Percentiles rank a stretch among this genome's conserved stretches.
Evolutionary conservation across 1,140 invertebrate species (phyloP).

Genomic region (Colletes latitarsis): DNA sequence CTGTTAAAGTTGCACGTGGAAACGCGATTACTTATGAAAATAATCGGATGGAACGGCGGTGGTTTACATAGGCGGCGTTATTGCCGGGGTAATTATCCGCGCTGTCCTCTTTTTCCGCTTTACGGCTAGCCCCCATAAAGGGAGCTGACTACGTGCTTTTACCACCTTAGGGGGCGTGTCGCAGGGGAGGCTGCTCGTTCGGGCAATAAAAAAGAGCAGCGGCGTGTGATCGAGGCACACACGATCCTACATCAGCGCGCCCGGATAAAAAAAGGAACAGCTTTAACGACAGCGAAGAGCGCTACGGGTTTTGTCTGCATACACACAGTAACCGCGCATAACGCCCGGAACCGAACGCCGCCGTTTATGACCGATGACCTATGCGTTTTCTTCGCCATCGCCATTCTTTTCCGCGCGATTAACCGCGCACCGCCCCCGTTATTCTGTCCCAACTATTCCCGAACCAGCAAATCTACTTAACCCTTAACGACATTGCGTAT

Average conservation of each 20-base stretch:
- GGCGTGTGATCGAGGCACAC: slow-evolving; percentile 59
- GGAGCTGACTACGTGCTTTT: slow-evolving; percentile 62
- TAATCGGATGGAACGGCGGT: neutral
- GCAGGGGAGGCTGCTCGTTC: slow-evolving; percentile 62
- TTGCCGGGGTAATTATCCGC: slow-evolving; percentile 63
- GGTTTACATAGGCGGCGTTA: slow-evolving; percentile 51
- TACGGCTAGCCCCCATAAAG: slow-evolving; percentile 57
- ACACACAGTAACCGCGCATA: slow-evolving; percentile 15
- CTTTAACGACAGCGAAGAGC: slow-evolving; percentile 32
- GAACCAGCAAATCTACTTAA: too few species aligned
- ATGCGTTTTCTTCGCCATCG: slow-evolving; percentile 16
- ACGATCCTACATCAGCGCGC: slow-evolving; percentile 49
- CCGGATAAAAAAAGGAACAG: slow-evolving; percentile 36
- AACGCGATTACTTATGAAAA: slow-evolving; percentile 14
- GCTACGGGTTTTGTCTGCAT: slow-evolving; percentile 46
- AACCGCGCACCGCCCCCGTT: neutral
- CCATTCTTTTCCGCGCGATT: neutral
- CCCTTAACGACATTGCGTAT: too few species aligned
- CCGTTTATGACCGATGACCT: slow-evolving; percentile 34
- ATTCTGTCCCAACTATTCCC: neutral
- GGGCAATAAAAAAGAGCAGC: slow-evolving; percentile 67
- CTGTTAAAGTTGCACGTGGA: slow-evolving; percentile 3
- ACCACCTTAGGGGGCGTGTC: slow-evolving; percentile 58
- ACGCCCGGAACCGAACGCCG: slow-evolving; percentile 22
- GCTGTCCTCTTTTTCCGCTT: slow-evolving; percentile 65